Evolutionary conservation across 64 coral and sea anemone genomes (phyloP).

Genomic region (Montipora efflorescens): DNA sequence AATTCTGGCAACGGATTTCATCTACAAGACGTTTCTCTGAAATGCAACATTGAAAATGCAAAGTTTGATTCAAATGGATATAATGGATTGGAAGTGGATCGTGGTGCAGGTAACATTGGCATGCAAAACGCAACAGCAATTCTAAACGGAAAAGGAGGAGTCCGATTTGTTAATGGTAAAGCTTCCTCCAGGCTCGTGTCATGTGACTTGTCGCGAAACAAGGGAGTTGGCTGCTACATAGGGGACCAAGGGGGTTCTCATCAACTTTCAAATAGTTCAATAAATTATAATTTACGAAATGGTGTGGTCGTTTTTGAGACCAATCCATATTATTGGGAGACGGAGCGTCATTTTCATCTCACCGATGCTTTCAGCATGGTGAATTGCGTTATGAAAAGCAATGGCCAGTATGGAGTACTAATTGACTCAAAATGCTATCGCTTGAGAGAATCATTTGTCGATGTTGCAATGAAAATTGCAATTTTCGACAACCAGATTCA

Average conservation of each 20-base stretch:
- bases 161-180: slow-evolving; percentile 38
- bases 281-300: slow-evolving; percentile 2
- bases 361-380: background rate
- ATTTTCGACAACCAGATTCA: slow-evolving; percentile 49
- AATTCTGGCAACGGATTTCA: slow-evolving; percentile 48
- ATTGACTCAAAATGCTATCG: slow-evolving; percentile 15
- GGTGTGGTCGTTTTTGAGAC: slow-evolving; percentile 51
- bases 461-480: slow-evolving; percentile 14
- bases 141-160: slow-evolving; percentile 32
- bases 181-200: slow-evolving; percentile 1
- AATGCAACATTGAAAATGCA: slow-evolving; percentile 41
- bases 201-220: slow-evolving; percentile 45
- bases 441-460: background rate
- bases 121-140: slow-evolving; percentile 13
- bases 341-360: slow-evolving; percentile 9
- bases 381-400: slow-evolving; percentile 23
- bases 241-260: slow-evolving; percentile 60
- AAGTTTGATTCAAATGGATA: slow-evolving; percentile 23
- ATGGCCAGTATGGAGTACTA: slow-evolving; percentile 50
- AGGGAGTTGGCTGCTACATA: slow-evolving; percentile 47
- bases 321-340: background rate
- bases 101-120: slow-evolving; percentile 23
- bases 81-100: slow-evolving; percentile 24
- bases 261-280: slow-evolving; percentile 7
- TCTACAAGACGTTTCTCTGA: background rate